A percentile compares a stretch with the other conserved stretches of the same genome.
These are phyloP conservation scores for Corbicula japonica DNA, from an alignment of 2,888 invertebrate species.

Conservation along the genomic window DNA sequence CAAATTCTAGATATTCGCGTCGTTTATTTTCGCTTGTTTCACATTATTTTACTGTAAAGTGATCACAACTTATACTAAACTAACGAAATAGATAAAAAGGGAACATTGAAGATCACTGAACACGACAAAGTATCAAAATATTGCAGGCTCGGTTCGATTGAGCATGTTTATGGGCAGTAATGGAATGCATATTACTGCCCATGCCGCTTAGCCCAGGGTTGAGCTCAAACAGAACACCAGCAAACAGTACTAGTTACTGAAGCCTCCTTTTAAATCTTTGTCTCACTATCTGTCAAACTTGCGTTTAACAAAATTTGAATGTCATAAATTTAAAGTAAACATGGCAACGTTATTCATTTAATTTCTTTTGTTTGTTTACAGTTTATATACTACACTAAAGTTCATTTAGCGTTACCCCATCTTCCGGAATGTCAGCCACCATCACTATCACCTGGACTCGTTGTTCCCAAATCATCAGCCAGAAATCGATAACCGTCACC, in stretches of 20 bases:
- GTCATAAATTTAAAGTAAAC: background rate
- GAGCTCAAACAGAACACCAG: too few relatives aligned
- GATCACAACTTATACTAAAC: too few relatives aligned
- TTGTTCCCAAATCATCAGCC: conserved; percentile 45
- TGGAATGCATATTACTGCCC: too few relatives aligned
- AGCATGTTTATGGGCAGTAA: too few relatives aligned
- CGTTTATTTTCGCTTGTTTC: background rate
- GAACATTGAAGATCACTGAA: too few relatives aligned
- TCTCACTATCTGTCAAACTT: background rate
- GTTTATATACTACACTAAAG: background rate
- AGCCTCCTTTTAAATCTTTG: background rate
- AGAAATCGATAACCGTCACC: conserved; percentile 24
- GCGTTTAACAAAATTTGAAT: background rate
- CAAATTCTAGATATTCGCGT: background rate
- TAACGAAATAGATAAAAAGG: too few relatives aligned
- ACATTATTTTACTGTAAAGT: background rate
- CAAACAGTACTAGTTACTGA: background rate
- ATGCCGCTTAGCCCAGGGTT: too few relatives aligned
- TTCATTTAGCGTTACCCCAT: conserved; percentile 20
- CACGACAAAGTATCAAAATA: too few relatives aligned
- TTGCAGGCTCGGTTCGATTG: too few relatives aligned
- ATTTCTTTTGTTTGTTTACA: background rate
- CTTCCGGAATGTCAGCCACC: conserved; percentile 19
- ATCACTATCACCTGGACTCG: conserved; percentile 16
- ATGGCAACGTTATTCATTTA: background rate